Evolutionary conservation across 35 echinoderm and acorn worm species (phyloP).

Genomic region (Lytechinus variegatus): DNA sequence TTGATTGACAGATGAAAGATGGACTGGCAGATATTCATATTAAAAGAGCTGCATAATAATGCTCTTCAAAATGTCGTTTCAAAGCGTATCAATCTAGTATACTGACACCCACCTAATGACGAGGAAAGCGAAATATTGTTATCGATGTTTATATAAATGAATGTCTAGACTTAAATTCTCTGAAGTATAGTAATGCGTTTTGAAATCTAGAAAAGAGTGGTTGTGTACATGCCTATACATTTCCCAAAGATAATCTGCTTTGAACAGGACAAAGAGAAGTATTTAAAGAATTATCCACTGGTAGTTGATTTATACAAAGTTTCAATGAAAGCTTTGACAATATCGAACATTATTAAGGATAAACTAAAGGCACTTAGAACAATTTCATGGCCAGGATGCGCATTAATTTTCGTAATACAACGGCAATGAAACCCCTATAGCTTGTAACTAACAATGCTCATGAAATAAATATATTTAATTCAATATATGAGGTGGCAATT

Average conservation of each 20-base stretch:
- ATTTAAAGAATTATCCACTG: neutral
- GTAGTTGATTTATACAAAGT: no score
- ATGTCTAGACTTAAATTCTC: neutral
- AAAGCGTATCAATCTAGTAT: neutral
- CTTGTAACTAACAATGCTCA: no score
- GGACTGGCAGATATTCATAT: neutral
- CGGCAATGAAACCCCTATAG: no score
- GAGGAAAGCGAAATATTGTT: neutral
- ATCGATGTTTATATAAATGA: neutral
- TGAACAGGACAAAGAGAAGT: neutral
- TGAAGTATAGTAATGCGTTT: neutral
- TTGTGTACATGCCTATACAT: neutral
- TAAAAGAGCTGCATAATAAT: neutral
- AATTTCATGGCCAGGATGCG: no score
- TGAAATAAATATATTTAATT: no score
- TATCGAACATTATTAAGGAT: no score
- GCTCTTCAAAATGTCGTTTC: neutral
- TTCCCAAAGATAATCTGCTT: neutral
- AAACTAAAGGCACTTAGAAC: no score
- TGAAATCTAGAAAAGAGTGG: neutral
- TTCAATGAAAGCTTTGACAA: neutral
- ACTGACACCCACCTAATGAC: neutral
- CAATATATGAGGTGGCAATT: no score
- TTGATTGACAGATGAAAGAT: no score
- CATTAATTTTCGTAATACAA: no score